phyloP scores from a whole-genome alignment of 1,140 invertebrate genomes.

The Zaprionus inermis region DNA sequence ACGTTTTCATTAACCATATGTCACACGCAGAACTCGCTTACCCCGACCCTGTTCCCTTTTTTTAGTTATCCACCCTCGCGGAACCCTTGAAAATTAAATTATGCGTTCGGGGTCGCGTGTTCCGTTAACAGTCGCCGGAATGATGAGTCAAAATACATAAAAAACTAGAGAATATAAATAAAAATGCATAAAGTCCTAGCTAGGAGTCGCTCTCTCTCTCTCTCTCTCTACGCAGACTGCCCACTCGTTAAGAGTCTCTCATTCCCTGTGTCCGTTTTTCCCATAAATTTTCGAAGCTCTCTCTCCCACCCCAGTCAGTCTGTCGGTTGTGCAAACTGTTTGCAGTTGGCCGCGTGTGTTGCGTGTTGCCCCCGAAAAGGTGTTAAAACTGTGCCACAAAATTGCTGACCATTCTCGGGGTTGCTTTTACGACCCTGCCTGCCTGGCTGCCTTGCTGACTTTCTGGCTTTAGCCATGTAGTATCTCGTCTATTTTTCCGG shows the following conservation, averaged over 20 bases:
- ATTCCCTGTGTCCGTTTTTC: constrained; percentile 36
- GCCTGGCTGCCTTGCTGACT: constrained; percentile 47
- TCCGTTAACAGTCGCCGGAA: constrained; percentile 57
- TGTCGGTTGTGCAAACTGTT: constrained; percentile 53
- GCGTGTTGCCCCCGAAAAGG: constrained; percentile 63
- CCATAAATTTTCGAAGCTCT: constrained; percentile 62
- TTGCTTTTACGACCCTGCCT: constrained; percentile 53
- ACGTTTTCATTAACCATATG: constrained; percentile 82
- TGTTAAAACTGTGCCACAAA: constrained; percentile 80
- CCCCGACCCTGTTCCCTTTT: constrained; percentile 26
- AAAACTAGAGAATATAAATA: constrained; percentile 38
- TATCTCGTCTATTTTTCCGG: not conserved
- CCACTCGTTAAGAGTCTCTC: constrained; percentile 1
- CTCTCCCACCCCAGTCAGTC: constrained; percentile 26
- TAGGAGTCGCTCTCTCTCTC: not conserved
- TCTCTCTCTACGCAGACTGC: no score
- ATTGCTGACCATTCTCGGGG: constrained; percentile 55
- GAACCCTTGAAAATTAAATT: constrained; percentile 77
- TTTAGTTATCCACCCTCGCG: constrained; percentile 15
- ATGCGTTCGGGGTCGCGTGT: constrained; percentile 73
- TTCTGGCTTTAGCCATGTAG: constrained; percentile 28
- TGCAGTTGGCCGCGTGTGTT: constrained; percentile 58
- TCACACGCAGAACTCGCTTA: constrained; percentile 65
- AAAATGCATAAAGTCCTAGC: constrained; percentile 57
- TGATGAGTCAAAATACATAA: constrained; percentile 78